Base-by-base conservation (phyloP, 1,140 invertebrate species). In the Heliothis subflexa region DNA sequence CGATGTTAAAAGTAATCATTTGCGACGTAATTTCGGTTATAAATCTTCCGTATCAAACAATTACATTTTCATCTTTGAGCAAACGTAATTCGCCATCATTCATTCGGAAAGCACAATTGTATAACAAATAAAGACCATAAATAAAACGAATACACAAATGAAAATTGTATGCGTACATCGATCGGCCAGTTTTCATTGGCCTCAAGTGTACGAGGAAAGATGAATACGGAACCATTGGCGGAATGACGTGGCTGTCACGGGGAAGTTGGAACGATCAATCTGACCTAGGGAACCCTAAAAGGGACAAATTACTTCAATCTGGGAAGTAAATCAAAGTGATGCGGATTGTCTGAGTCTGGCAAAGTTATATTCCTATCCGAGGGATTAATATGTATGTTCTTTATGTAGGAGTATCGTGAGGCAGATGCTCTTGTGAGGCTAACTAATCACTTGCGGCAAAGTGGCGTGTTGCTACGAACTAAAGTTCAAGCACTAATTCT, bases 231-330 rank as follows among this genome's bases (percentile, higher is more conserved):
- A 74, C 72, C 72, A 74, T 74, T 21, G 55, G 54, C 18, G 28
- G 40, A 61, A 74, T 74, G 57, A 61, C 33, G 18, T 45, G 28
- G 72, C 55, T 72, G 70, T 72, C 70, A 57, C 54, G 54, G 28
- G 52, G 16, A 74, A 62, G 13, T 62, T 61, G 57, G 9, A 61
- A 74, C 72, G 55, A 74, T 74, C 57, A 57, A 74, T 61, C 49
- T 62, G n/a, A 73, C 54, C 28, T 57, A 55, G 12, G 40, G 57
- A 50, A 62, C 72, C 72, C 55, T 74, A 61, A 74, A 74, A 61
- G 57, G 72, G 72, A 74, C 72, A 61, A 74, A 74, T 62, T 57
- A 74, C 21, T 28, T 62, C 72, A 74, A 74, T 74, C 57, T 61
- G 33, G 72, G 72, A 62, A 74, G 55, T 74, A 57, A 74, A 74